Evolutionary conservation across 2,113 vertebrate genomes (phyloP).

Genomic region (Rallus limicola): DNA sequence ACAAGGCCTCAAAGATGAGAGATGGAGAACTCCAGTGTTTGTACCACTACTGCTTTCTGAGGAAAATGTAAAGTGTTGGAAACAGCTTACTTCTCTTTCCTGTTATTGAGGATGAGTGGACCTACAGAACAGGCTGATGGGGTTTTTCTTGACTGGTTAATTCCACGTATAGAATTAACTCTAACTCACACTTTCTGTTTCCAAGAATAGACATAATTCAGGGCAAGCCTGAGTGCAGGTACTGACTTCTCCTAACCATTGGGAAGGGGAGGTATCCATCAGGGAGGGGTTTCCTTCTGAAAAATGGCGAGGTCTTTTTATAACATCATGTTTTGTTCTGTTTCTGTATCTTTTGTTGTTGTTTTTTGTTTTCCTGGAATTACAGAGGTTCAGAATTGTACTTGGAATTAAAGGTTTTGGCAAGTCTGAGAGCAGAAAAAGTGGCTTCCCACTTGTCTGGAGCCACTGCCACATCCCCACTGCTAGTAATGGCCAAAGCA

Average conservation of each 20-base stretch:
- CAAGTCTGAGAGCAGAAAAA: not conserved
- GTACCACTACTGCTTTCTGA: not conserved
- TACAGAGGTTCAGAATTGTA: not conserved
- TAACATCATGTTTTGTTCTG: not conserved
- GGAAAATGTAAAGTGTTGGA: constrained; percentile 7
- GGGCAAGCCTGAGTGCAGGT: not conserved
- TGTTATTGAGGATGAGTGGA: not conserved
- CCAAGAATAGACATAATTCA: not conserved
- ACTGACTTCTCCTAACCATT: not conserved
- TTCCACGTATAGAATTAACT: not conserved
- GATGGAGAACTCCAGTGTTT: not conserved
- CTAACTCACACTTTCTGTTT: not conserved
- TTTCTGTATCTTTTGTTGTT: not conserved
- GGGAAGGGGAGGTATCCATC: not conserved
- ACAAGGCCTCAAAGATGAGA: not conserved
- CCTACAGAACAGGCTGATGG: not conserved
- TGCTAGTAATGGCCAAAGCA: not conserved
- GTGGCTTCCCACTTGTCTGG: not conserved
- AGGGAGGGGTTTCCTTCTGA: not conserved
- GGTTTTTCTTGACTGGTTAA: not conserved
- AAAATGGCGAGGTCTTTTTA: not conserved
- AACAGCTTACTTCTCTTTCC: not conserved
- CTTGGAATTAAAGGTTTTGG: not conserved
- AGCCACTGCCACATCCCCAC: not conserved
- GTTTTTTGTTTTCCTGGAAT: not conserved